Conservation (phyloP, 1,140 invertebrate genomes). For the Polypedilum vanderplanki region DNA sequence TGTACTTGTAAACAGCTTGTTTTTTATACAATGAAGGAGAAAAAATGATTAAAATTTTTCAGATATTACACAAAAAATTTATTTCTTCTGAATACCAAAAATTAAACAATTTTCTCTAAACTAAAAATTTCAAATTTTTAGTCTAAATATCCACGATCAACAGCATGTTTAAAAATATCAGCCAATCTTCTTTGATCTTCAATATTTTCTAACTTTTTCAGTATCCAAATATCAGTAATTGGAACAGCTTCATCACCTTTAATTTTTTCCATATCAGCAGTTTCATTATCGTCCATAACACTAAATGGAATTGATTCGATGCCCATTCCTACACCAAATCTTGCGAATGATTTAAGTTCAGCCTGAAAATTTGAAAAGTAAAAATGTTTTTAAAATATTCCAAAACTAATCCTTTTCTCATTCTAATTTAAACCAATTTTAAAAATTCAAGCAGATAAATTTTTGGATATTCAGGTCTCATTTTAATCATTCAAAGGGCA, state of each 20-base stretch:
- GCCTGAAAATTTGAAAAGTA: slow-evolving; percentile 31
- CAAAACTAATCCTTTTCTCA: no score
- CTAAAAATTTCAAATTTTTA: slow-evolving; percentile 32
- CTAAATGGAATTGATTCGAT: slow-evolving; percentile 56
- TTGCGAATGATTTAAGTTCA: slow-evolving; percentile 54
- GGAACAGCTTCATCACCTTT: slow-evolving; percentile 46
- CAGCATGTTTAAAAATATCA: slow-evolving; percentile 55
- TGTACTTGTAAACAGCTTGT: no score
- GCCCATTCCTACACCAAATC: slow-evolving; percentile 53
- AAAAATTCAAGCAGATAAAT: no score
- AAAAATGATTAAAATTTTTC: no score
- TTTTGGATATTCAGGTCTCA: no score
- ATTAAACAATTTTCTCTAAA: no score
- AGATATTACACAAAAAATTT: no score
- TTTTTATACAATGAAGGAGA: no score
- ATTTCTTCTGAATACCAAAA: no score
- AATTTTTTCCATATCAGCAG: slow-evolving; percentile 54
- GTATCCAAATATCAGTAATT: slow-evolving; percentile 48
- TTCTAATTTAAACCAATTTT: no score
- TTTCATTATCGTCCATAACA: slow-evolving; percentile 51
- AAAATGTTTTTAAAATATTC: slow-evolving; percentile 12
- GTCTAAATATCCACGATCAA: slow-evolving; percentile 54
- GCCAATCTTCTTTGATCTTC: slow-evolving; percentile 51
- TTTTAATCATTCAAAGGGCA: slow-evolving; percentile 16
- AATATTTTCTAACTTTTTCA: slow-evolving; percentile 48